Conservation (phyloP, 1,140 invertebrate species). For the Micrasema longulum region DNA sequence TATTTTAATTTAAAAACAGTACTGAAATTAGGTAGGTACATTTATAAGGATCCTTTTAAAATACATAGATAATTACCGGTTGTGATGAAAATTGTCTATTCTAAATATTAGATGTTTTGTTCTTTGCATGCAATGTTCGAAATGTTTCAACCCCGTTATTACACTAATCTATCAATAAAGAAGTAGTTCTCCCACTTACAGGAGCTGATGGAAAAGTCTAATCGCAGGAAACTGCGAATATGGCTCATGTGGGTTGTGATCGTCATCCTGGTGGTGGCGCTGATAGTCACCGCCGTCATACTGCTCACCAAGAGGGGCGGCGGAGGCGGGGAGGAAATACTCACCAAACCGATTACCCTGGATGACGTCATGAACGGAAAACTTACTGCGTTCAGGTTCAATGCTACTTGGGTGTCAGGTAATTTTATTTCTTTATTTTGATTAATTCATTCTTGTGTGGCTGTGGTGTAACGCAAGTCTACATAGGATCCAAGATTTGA, state of each 20-base stretch:
- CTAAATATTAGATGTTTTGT: too few species aligned
- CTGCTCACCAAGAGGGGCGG: constrained; percentile 52
- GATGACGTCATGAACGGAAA: constrained; percentile 61
- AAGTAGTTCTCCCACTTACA: constrained; percentile 51
- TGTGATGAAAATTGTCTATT: too few species aligned
- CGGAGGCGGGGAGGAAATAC: constrained; percentile 36
- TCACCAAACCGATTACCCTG: constrained; percentile 55
- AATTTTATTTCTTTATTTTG: constrained; percentile 17
- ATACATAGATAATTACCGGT: too few species aligned
- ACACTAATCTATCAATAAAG: too few species aligned
- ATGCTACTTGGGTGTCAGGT: constrained; percentile 67
- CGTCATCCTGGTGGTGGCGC: constrained; percentile 55
- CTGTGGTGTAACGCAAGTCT: too few species aligned
- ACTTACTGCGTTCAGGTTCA: constrained; percentile 61
- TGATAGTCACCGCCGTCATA: constrained; percentile 51
- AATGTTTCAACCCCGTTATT: too few species aligned
- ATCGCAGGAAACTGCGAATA: constrained; percentile 58
- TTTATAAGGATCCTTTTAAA: too few species aligned
- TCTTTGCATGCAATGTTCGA: too few species aligned
- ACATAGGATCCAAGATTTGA: too few species aligned
- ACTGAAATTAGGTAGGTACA: too few species aligned
- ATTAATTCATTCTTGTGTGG: too few species aligned
- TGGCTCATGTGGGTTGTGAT: constrained; percentile 56
- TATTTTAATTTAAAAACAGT: too few species aligned
- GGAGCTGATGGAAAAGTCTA: constrained; percentile 62